Percentiles rank a stretch among this genome's conserved stretches.
Conservation (phyloP, 35 echinoderm and acorn worm species). For the Stichopus chloronotus region DNA sequence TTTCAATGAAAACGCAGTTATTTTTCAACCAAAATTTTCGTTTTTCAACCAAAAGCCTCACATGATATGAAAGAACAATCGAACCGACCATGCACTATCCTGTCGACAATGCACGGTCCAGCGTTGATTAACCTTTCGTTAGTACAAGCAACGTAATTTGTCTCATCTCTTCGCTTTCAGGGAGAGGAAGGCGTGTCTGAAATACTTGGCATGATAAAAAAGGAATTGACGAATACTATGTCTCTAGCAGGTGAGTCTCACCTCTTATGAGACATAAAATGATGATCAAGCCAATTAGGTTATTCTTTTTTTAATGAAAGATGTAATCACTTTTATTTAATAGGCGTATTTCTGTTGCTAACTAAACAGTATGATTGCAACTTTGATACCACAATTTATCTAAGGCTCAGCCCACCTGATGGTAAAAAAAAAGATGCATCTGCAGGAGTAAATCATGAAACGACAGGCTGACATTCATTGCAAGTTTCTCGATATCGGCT, state of each 20-base stretch:
- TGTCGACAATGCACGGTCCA: no score
- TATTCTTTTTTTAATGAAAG: neutral
- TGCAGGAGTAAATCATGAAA: neutral
- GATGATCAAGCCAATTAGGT: neutral
- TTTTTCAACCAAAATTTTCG: no score
- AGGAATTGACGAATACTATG: conserved; percentile 27
- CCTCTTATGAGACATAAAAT: neutral
- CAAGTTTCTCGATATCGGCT: neutral
- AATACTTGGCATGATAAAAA: conserved; percentile 19
- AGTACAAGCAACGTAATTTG: neutral
- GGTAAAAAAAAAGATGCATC: neutral
- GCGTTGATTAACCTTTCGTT: neutral
- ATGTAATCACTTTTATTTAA: neutral
- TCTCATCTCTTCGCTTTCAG: neutral
- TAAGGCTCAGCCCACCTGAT: neutral
- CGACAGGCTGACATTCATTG: neutral
- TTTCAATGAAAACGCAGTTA: no score
- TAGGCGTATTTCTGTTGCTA: neutral
- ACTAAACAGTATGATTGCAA: neutral
- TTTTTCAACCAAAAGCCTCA: no score
- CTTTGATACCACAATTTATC: neutral
- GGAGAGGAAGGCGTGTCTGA: conserved; percentile 12
- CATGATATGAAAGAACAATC: no score
- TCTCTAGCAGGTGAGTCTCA: neutral
- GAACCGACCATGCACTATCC: no score